Percentiles rank a stretch among this genome's conserved stretches.
These are phyloP conservation scores for Tetragonisca angustula DNA, from an alignment of 2,888 invertebrate genomes.

Conservation along the genomic window DNA sequence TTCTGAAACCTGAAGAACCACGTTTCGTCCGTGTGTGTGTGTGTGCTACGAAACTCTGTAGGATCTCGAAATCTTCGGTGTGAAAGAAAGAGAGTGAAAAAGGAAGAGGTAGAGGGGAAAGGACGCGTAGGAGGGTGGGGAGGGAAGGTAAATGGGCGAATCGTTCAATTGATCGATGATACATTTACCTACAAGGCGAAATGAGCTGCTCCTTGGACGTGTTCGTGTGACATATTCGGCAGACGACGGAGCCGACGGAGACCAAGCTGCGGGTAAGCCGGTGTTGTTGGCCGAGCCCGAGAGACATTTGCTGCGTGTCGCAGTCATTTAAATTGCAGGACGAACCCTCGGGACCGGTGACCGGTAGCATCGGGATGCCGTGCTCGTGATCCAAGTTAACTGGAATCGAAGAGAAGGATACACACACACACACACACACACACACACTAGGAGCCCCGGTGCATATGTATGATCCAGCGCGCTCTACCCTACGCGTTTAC, in stretches of 20 bases:
- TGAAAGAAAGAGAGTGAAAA: background rate
- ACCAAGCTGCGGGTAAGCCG: conserved; percentile 73
- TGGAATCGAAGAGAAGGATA: conserved; percentile 72
- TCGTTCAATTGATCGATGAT: conserved; percentile 20
- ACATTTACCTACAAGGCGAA: conserved; percentile 85
- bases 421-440: conserved; percentile 28
- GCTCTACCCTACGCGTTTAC: conserved; percentile 56
- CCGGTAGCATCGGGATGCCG: conserved; percentile 71
- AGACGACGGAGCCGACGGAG: conserved; percentile 87
- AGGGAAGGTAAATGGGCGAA: no score
- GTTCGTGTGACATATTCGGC: conserved; percentile 87
- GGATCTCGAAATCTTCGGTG: background rate
- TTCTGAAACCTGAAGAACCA: background rate
- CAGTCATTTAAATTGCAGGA: conserved; percentile 69
- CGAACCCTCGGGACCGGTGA: conserved; percentile 72
- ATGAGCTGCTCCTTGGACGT: conserved; percentile 85
- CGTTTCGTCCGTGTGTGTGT: no score
- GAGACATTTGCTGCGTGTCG: conserved; percentile 74
- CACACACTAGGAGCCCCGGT: conserved; percentile 23
- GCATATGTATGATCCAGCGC: conserved; percentile 71
- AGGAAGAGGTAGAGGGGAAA: no score
- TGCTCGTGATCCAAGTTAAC: conserved; percentile 72
- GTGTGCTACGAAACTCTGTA: background rate
- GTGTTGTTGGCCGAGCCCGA: conserved; percentile 70
- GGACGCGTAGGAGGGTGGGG: no score